phyloP scores from a whole-genome alignment of 2,888 invertebrate species.

The Zygothrica quintamaculata region DNA sequence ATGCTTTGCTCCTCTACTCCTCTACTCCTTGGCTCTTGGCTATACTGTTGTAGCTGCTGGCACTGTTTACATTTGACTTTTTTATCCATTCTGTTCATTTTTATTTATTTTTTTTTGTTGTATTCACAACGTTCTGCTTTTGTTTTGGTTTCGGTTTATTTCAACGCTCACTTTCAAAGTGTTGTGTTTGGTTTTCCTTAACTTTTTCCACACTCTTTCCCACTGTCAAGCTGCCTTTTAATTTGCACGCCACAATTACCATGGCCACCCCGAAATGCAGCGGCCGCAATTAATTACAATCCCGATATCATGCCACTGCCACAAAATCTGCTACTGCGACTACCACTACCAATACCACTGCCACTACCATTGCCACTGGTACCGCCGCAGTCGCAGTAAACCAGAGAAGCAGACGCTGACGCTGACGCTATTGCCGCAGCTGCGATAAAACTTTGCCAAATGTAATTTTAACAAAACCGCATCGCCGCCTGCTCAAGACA shows the following conservation, averaged over 20 bases:
- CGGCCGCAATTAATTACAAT: conserved; percentile 79
- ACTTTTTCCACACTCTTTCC: conserved; percentile 59
- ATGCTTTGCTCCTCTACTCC: conserved; percentile 21
- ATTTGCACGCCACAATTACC: conserved; percentile 81
- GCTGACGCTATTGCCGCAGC: conserved; percentile 48
- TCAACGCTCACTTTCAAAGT: conserved; percentile 56
- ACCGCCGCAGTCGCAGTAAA: conserved; percentile 22
- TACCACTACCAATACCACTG: conserved; percentile 18
- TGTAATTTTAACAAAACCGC: conserved; percentile 81
- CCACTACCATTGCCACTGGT: conserved; percentile 19
- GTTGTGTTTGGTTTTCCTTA: conserved; percentile 58
- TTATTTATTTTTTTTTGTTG: conserved; percentile 23
- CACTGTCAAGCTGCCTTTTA: conserved; percentile 68
- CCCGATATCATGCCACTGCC: conserved; percentile 70
- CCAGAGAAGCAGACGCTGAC: conserved; percentile 14
- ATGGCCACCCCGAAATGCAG: conserved; percentile 79
- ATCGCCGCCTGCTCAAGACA: conserved; percentile 79
- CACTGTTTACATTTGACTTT: conserved; percentile 53
- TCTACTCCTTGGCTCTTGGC: conserved; percentile 7
- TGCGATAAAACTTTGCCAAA: conserved; percentile 80
- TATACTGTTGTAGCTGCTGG: conserved; percentile 42
- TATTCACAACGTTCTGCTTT: conserved; percentile 8
- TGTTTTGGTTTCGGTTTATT: conserved; percentile 60
- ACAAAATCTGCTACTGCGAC: conserved; percentile 6
- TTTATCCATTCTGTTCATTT: too few relatives aligned